Evolutionary conservation across 2,888 invertebrate species (phyloP), one percentile per base, ranked within the genome.

Genomic region (Orthosia cruda): DNA sequence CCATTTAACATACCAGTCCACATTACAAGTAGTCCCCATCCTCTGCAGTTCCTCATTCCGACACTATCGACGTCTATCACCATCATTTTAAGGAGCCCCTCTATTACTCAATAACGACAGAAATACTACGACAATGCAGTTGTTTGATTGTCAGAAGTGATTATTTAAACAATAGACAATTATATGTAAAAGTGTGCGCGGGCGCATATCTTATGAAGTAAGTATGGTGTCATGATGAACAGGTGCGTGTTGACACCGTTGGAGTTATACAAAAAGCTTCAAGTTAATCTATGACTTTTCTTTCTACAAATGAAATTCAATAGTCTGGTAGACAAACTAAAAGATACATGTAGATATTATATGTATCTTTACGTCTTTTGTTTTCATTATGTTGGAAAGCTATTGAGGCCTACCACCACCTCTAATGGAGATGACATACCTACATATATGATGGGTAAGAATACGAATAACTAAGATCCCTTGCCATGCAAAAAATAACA

Each of bases 121-220:
- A 57, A 71, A 69, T 32, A 74, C 69, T 15, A 66, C 55, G 45
- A 83, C 82, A 81, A 72, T 62, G 55, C 23, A 54, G 52, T 50
- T 67, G 57, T 67, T 47, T 57, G 85, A 82, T 84, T 70, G 81
- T 81, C 62, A 69, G 55, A 16, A 63, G 66, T 72, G 85, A 82
- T 82, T 70, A 67, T 61, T 77, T 13, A 77, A 67, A 86, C 86
- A 86, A 86, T 86, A 59, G 83, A 67, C 74, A 83, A 81, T 87
- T 86, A 85, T 72, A 82, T 71, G 69, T 71, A 65, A 74, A 69
- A 77, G 71, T 81, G 64, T 77, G 77, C 67, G 63, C 70, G 26
- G 20, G 45, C 67, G 75, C 81, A 80, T 80, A 67, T 84, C 84
- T 69, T 71, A 54, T 23, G 61, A 67, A 50, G 63, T 71, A 71